Evolutionary conservation across 2,797 vertebrate genomes (phyloP), one percentile per base, ranked within the genome.

Genomic region (Amazona finschi): DNA sequence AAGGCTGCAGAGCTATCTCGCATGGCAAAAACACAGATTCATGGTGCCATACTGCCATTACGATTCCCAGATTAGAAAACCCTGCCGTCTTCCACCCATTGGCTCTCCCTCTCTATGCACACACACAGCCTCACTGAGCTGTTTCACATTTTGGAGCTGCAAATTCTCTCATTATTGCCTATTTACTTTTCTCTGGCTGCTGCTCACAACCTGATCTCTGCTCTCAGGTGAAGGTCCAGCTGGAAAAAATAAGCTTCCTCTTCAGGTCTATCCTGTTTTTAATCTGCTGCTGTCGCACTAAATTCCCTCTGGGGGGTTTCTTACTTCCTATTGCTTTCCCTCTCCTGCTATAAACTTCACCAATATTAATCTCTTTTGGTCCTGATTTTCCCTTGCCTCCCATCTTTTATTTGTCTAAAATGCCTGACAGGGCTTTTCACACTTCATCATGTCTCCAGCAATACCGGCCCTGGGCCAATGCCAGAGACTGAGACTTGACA

Each of bases 391-490:
- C 95, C 97, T 93, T 87, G 95, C 95, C 82, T 91, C 95, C 93
- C 94, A 96, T 97, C 88, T 97, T 97, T 97, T 95, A 96, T 97
- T 97, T 96, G 88, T 94, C 92, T 97, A 96, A 97, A 97, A 97
- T 96, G 89, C 92, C 94, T 98, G 97, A 97, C 97, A 97, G 97
- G 91, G 86, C 96, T 97, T 97, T 98, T 98, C 97, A 97, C 98
- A 98, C 98, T 97, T 98, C 97, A 98, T 98, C 97, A 97, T 97
- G 96, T 97, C 96, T 98, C 84, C 94, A 94, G 95, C 92, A 97
- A 97, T 95, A 97, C 97, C 85, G 96, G 94, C 89, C 74, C 90
- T 95, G 93, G 97, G 95, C 91, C 94, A 95, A 28, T 95, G 96
- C 96, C 96, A 97, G 95, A 97, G 93, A 94, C 94, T 97, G 95